Conservation (phyloP, 2,888 invertebrate species). For the Sericinus montela region DNA sequence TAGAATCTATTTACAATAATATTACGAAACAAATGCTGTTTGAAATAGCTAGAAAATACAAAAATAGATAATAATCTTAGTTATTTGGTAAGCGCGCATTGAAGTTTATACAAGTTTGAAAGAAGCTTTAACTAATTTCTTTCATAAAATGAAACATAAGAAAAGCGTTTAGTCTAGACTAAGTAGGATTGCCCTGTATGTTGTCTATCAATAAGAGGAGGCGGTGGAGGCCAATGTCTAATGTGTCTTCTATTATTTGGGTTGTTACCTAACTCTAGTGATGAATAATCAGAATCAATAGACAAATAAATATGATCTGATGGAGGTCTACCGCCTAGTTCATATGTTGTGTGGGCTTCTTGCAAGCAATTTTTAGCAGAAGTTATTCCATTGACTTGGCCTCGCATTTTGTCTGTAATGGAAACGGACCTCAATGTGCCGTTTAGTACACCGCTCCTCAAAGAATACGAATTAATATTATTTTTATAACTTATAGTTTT, state of each 20-base stretch:
- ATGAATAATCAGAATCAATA: slow-evolving; percentile 93
- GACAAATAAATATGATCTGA: slow-evolving; percentile 95
- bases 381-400: slow-evolving; percentile 70
- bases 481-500: slow-evolving; percentile 83
- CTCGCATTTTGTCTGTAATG: slow-evolving; percentile 73
- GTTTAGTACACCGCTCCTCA: slow-evolving; percentile 81
- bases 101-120: slow-evolving; percentile 68
- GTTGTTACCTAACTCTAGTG: slow-evolving; percentile 83
- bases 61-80: slow-evolving; percentile 73
- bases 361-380: slow-evolving; percentile 78
- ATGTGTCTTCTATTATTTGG: slow-evolving; percentile 65
- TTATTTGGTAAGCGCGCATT: slow-evolving; percentile 76
- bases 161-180: slow-evolving; percentile 66
- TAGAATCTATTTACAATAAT: slow-evolving; percentile 76
- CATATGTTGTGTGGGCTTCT: slow-evolving; percentile 65
- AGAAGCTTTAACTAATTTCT: slow-evolving; percentile 63
- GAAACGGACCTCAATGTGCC: slow-evolving; percentile 81
- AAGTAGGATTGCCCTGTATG: slow-evolving; percentile 72
- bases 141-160: slow-evolving; percentile 38
- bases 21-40: slow-evolving; percentile 61
- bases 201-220: slow-evolving; percentile 64
- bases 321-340: slow-evolving; percentile 83
- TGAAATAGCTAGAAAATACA: slow-evolving; percentile 70
- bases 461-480: slow-evolving; percentile 91
- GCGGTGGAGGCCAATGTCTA: slow-evolving; percentile 70